phyloP scores from a whole-genome alignment of 2,113 vertebrate genomes.

The Nettapus auritus region DNA sequence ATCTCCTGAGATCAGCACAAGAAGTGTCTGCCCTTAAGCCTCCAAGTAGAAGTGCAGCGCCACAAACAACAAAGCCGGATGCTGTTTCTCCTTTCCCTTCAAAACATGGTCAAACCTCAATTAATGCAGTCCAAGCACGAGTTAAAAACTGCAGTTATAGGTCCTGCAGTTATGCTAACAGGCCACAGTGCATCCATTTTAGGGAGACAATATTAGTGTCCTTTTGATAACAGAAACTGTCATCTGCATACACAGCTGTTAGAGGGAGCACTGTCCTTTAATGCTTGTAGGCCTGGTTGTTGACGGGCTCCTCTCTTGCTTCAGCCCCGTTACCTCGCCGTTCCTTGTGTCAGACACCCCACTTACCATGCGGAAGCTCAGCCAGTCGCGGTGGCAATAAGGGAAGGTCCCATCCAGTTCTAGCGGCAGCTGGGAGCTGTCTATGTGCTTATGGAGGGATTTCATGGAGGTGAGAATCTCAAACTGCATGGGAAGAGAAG shows the following conservation, averaged over 20 bases:
- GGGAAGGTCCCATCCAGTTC: conserved; percentile 86
- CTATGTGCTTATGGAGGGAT: conserved; percentile 86
- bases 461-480: conserved; percentile 85
- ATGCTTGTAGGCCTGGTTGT: neutral
- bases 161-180: neutral
- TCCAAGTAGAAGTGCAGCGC: neutral
- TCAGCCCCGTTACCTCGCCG: neutral
- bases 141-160: neutral
- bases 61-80: neutral
- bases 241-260: neutral
- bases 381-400: conserved; percentile 89
- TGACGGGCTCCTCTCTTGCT: neutral
- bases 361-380: conserved; percentile 90
- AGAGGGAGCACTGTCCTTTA: neutral
- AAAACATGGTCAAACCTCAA: neutral
- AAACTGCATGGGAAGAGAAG: conserved; percentile 74
- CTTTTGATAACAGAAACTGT: neutral
- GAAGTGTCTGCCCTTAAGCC: neutral
- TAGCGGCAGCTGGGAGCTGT: conserved; percentile 80
- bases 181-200: neutral
- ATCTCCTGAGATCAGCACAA: neutral
- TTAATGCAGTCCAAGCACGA: neutral
- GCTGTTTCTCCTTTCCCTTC: neutral
- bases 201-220: neutral
- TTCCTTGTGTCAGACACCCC: neutral